Percentiles rank a stretch among this genome's conserved stretches.
phyloP scores from a whole-genome alignment of 1,140 invertebrate genomes.

The Elymnias hypermnestra region DNA sequence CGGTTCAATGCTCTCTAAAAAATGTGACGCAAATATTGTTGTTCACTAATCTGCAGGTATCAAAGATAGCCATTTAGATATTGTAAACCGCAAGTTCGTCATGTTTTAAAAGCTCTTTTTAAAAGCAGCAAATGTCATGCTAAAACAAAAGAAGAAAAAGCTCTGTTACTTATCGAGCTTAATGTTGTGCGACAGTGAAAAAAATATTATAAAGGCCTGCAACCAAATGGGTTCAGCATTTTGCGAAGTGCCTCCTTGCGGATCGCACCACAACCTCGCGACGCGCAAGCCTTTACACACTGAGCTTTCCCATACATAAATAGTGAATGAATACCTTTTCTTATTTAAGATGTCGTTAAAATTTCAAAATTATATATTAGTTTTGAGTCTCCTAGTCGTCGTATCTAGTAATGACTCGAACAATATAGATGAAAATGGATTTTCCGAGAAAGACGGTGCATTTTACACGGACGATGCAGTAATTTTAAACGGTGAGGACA shows the following conservation, averaged over 20 bases:
- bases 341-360: constrained; percentile 37
- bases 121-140: constrained; percentile 49
- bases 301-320: constrained; percentile 18
- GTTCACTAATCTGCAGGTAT: background rate
- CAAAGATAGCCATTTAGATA: background rate
- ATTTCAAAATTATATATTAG: constrained; percentile 37
- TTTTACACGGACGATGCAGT: constrained; percentile 63
- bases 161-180: constrained; percentile 62
- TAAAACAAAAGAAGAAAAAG: constrained; percentile 67
- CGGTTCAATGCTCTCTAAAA: constrained; percentile 14
- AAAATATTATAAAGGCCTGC: constrained; percentile 70
- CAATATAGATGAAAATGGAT: constrained; percentile 36
- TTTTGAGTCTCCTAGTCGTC: constrained; percentile 32
- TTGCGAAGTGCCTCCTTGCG: constrained; percentile 63
- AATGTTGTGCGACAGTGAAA: constrained; percentile 65
- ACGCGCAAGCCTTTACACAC: constrained; percentile 26
- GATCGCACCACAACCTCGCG: constrained; percentile 55
- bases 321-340: constrained; percentile 40
- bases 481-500: constrained; percentile 51
- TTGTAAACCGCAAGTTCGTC: constrained; percentile 32
- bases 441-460: constrained; percentile 49
- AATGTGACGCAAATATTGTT: constrained; percentile 2
- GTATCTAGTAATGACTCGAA: constrained; percentile 36
- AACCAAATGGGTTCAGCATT: constrained; percentile 53
- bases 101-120: constrained; percentile 47